These are phyloP conservation scores for Acrobasis suavella DNA, from an alignment of 2,888 invertebrate genomes.

Conservation along the genomic window DNA sequence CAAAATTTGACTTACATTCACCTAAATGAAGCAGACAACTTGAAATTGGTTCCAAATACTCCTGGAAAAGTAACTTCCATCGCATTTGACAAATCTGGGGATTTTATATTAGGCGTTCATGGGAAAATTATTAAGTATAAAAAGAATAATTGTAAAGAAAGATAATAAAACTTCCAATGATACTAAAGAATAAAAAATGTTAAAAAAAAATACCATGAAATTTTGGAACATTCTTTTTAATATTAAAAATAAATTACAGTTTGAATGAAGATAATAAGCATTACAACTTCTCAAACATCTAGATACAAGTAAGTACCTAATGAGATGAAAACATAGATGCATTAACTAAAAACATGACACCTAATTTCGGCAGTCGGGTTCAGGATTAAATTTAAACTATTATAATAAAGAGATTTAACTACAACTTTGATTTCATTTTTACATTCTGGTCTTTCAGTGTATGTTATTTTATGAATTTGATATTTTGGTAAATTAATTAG, in stretches of 20 bases:
- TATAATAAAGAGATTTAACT: no score
- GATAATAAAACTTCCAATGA: slow-evolving; percentile 9
- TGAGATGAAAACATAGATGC: slow-evolving; percentile 2
- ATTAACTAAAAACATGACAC: background rate
- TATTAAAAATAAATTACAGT: slow-evolving; percentile 46
- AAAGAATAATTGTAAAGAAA: slow-evolving; percentile 51
- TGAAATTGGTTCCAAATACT: slow-evolving; percentile 54
- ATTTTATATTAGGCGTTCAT: slow-evolving; percentile 57
- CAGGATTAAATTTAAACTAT: no score
- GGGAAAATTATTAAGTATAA: slow-evolving; percentile 62
- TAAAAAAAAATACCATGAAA: slow-evolving; percentile 23
- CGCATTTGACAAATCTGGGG: slow-evolving; percentile 59
- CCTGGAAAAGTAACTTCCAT: slow-evolving; percentile 61
- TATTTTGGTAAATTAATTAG: no score
- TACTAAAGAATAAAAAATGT: slow-evolving; percentile 29
- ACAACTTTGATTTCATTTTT: no score
- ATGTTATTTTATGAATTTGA: no score
- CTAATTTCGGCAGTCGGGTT: background rate
- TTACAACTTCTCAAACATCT: background rate
- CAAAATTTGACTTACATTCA: slow-evolving; percentile 58
- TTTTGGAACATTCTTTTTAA: slow-evolving; percentile 37
- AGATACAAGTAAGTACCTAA: background rate
- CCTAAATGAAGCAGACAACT: slow-evolving; percentile 54
- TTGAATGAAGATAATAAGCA: slow-evolving; percentile 17
- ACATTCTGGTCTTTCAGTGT: no score